phyloP scores from a whole-genome alignment of 2,888 invertebrate genomes.

The Himalopsyche anomala region DNA sequence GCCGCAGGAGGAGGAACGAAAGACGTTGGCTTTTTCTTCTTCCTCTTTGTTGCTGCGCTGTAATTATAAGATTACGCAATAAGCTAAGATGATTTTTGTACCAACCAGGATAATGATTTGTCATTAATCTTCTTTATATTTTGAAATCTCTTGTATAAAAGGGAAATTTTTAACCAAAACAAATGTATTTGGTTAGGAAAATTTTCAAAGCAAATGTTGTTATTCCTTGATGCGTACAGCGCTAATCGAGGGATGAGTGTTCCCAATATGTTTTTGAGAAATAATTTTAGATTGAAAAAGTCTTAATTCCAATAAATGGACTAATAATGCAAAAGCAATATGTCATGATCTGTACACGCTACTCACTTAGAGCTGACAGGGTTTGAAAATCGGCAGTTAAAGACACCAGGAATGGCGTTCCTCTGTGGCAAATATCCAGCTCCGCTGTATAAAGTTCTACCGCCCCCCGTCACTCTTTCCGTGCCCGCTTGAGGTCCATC shows the following conservation, averaged over 20 bases:
- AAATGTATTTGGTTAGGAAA: no score
- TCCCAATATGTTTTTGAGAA: no score
- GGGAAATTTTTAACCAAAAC: no score
- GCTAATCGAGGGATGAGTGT: no score
- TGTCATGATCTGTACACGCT: neutral
- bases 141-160: no score
- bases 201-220: no score
- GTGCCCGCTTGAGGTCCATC: slow-evolving; percentile 53
- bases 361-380: slow-evolving; percentile 79
- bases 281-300: neutral
- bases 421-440: slow-evolving; percentile 66
- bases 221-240: no score
- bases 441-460: slow-evolving; percentile 49
- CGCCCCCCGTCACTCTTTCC: neutral
- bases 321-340: no score
- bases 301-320: neutral
- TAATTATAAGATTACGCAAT: slow-evolving; percentile 53
- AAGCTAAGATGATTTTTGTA: slow-evolving; percentile 15
- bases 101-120: neutral
- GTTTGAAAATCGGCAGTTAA: slow-evolving; percentile 90
- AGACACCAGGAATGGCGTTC: slow-evolving; percentile 86
- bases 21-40: slow-evolving; percentile 93
- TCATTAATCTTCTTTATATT: no score
- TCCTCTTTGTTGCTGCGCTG: slow-evolving; percentile 78
- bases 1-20: slow-evolving; percentile 86